phyloP scores from a whole-genome alignment of 1,140 invertebrate species.

The Bombus pascuorum region DNA sequence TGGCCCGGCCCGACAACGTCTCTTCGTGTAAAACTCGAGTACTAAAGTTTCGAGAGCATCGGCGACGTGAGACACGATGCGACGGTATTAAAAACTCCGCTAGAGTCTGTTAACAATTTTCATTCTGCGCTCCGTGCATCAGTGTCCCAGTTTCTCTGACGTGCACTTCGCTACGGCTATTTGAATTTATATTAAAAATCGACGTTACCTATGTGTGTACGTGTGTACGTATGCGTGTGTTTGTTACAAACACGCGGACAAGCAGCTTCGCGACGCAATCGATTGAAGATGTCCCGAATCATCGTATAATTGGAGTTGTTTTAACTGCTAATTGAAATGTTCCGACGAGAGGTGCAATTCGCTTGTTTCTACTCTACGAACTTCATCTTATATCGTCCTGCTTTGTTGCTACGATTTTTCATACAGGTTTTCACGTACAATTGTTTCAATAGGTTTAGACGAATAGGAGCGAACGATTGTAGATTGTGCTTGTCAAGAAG shows the following conservation, averaged over 20 bases:
- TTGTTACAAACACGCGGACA: neutral
- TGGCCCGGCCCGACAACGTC: neutral
- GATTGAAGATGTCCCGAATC: neutral
- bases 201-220: neutral
- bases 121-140: constrained; percentile 52
- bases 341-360: neutral
- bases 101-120: constrained; percentile 60
- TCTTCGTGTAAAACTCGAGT: constrained; percentile 45
- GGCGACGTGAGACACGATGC: constrained; percentile 34
- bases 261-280: neutral
- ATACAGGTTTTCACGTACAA: no score
- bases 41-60: constrained; percentile 48
- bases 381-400: neutral
- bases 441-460: no score
- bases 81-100: constrained; percentile 57
- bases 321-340: constrained; percentile 8
- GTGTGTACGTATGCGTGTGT: neutral
- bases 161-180: constrained; percentile 25
- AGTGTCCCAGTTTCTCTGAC: constrained; percentile 42
- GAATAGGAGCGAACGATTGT: no score
- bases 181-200: constrained; percentile 64
- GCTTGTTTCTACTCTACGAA: neutral
- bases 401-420: no score
- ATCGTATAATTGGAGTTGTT: neutral
- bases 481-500: no score